phyloP scores from a whole-genome alignment of 1,140 invertebrate genomes.

The Drosophila melanogaster region Release_6_plus_ISO1_MT NT_037436.4:19668001-19668500 shows the following conservation, averaged over 20 bases:
- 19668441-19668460: too few species aligned
- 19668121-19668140: constrained; percentile 58
- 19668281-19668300: constrained; percentile 26
- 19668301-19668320: constrained; percentile 67
- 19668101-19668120: constrained; percentile 23
- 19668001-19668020: constrained; percentile 80
- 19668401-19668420: too few species aligned
- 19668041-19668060: constrained; percentile 77
- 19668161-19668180: constrained; percentile 13
- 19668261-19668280: constrained; percentile 46
- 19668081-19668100: constrained; percentile 75
- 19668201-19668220: constrained; percentile 83
- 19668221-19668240: constrained; percentile 81
- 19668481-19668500: too few species aligned
- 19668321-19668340: constrained; percentile 25
- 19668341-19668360: not conserved
- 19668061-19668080: constrained; percentile 66
- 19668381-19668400: too few species aligned
- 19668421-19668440: too few species aligned
- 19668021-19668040: constrained; percentile 74
- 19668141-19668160: constrained; percentile 24
- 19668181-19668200: constrained; percentile 78
- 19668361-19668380: too few species aligned
- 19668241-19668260: constrained; percentile 58
- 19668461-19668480: too few species aligned